phyloP scores from a whole-genome alignment of 2,113 vertebrate genomes.

The Salvelinus namaycush region DNA sequence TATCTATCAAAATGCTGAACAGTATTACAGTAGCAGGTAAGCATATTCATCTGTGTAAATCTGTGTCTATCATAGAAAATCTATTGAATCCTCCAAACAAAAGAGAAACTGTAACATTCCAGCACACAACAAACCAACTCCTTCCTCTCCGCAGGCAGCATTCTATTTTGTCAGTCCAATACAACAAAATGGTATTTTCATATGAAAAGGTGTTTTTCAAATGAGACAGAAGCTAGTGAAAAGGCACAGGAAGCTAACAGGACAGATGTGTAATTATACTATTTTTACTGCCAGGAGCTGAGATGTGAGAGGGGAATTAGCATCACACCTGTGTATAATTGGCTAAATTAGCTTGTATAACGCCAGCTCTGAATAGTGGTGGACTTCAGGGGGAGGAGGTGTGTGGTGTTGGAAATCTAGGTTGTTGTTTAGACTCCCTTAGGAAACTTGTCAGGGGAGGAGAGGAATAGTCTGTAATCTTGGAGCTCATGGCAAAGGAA shows the following conservation, averaged over 20 bases:
- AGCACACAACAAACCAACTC: not conserved
- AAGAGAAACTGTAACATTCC: not conserved
- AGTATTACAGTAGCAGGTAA: too few species aligned
- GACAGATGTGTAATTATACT: conserved; percentile 81
- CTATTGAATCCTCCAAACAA: not conserved
- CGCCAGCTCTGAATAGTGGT: conserved; percentile 70
- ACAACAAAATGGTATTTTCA: conserved; percentile 3
- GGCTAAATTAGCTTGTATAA: conserved; percentile 80
- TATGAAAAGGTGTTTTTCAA: not conserved
- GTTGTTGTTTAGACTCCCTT: not conserved
- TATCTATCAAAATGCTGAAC: too few species aligned
- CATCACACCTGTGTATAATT: conserved; percentile 83
- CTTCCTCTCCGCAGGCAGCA: not conserved
- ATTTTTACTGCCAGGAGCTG: conserved; percentile 78
- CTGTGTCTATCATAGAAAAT: not conserved
- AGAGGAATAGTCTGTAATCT: not conserved
- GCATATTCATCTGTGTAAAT: too few species aligned
- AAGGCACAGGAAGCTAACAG: conserved; percentile 16
- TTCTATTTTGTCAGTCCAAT: not conserved
- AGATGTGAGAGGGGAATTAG: conserved; percentile 77
- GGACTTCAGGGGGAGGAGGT: conserved; percentile 44
- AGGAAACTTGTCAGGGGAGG: conserved; percentile 5
- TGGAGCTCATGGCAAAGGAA: not conserved
- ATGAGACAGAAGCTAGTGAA: not conserved
- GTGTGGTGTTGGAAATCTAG: conserved; percentile 2